These are phyloP conservation scores for Barnardius zonarius DNA, from an alignment of 2,113 vertebrate genomes.

Conservation along the genomic window DNA sequence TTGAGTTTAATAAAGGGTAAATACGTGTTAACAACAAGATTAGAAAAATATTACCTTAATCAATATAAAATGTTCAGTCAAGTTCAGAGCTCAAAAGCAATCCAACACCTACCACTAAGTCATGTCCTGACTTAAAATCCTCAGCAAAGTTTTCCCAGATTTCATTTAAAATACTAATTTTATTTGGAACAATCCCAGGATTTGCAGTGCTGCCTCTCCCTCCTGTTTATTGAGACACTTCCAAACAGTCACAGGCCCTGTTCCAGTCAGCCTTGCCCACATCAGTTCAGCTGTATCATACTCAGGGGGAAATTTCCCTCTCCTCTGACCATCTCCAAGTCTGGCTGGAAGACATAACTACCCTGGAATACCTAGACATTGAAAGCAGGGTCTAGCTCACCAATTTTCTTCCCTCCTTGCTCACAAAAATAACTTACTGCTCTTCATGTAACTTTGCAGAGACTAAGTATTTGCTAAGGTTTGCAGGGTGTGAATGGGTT, in stretches of 20 bases:
- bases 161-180: not conserved
- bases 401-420: not conserved
- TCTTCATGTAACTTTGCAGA: not conserved
- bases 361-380: not conserved
- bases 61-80: not conserved
- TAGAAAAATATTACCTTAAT: not conserved
- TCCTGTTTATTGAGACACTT: not conserved
- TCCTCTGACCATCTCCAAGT: not conserved
- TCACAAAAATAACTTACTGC: not conserved
- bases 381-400: not conserved
- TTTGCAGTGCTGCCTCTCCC: not conserved
- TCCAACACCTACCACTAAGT: not conserved
- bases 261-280: not conserved
- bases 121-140: not conserved
- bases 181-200: not conserved
- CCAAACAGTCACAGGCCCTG: not conserved
- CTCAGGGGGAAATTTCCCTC: not conserved
- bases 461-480: not conserved
- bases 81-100: not conserved
- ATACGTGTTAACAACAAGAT: not conserved
- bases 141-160: not conserved
- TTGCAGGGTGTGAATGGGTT: not conserved
- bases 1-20: not conserved
- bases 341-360: not conserved
- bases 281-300: not conserved